Conservation (phyloP, 2,888 invertebrate genomes). For the Saturnia pavonia region DNA sequence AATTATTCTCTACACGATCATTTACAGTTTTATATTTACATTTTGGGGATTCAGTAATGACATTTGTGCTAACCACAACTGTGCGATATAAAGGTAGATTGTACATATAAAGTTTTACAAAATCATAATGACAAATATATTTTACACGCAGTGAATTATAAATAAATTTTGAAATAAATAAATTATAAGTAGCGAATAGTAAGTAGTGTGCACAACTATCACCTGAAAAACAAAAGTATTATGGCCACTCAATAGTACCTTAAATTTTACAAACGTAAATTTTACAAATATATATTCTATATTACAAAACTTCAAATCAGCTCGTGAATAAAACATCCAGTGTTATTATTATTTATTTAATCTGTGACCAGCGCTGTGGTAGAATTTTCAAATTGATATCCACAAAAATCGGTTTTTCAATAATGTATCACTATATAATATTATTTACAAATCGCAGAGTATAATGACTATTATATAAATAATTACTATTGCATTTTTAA, state of each 20-base stretch:
- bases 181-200: constrained; percentile 20
- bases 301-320: constrained; percentile 51
- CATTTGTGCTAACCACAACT: constrained; percentile 49
- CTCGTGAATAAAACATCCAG: constrained; percentile 39
- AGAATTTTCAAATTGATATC: constrained; percentile 46
- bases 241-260: constrained; percentile 75
- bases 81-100: background rate
- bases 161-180: constrained; percentile 11
- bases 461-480: constrained; percentile 76
- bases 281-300: constrained; percentile 49
- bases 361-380: constrained; percentile 55
- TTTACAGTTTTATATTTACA: constrained; percentile 61
- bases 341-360: constrained; percentile 40
- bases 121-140: background rate
- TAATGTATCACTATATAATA: constrained; percentile 48
- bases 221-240: constrained; percentile 38
- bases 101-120: background rate
- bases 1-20: constrained; percentile 57
- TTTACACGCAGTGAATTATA: constrained; percentile 22
- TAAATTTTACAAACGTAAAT: constrained; percentile 67
- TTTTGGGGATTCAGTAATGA: constrained; percentile 51
- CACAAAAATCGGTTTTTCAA: constrained; percentile 46
- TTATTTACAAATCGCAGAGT: constrained; percentile 74
- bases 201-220: constrained; percentile 27
- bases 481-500: constrained; percentile 79